phyloP scores from a whole-genome alignment of 1,140 invertebrate genomes.

The Chelonus insularis region DNA sequence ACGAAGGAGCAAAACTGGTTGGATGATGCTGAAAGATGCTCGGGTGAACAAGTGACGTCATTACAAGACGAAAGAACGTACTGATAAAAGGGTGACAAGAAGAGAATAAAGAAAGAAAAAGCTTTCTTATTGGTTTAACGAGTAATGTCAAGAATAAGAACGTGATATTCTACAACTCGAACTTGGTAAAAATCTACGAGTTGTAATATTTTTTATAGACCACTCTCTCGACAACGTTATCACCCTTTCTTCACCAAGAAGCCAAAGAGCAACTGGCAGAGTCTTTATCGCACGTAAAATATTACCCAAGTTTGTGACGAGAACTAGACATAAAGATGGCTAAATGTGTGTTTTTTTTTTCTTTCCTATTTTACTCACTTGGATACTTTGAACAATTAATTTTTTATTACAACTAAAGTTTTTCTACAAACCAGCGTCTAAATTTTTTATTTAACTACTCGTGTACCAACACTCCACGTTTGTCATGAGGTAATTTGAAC shows the following conservation, averaged over 20 bases:
- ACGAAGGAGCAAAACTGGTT: not conserved
- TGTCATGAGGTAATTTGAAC: too few species aligned
- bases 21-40: not conserved
- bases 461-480: too few species aligned
- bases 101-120: not conserved
- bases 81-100: not conserved
- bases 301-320: slow-evolving; percentile 9
- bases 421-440: too few species aligned
- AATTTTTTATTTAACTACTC: too few species aligned
- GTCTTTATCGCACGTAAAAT: slow-evolving; percentile 37
- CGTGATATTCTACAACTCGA: slow-evolving; percentile 3
- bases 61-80: not conserved
- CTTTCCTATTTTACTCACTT: too few species aligned
- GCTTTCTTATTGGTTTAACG: not conserved
- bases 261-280: slow-evolving; percentile 3
- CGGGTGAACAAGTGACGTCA: slow-evolving; percentile 1
- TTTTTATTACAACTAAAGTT: too few species aligned
- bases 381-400: too few species aligned
- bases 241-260: slow-evolving; percentile 24
- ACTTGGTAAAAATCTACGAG: slow-evolving; percentile 28
- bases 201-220: slow-evolving; percentile 29
- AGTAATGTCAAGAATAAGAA: not conserved
- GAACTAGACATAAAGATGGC: not conserved
- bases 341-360: too few species aligned
- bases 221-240: slow-evolving; percentile 35